A percentile compares a stretch with the other conserved stretches of the same genome.
phyloP scores from a whole-genome alignment of 2,113 vertebrate species.

The Edolisoma coerulescens region DNA sequence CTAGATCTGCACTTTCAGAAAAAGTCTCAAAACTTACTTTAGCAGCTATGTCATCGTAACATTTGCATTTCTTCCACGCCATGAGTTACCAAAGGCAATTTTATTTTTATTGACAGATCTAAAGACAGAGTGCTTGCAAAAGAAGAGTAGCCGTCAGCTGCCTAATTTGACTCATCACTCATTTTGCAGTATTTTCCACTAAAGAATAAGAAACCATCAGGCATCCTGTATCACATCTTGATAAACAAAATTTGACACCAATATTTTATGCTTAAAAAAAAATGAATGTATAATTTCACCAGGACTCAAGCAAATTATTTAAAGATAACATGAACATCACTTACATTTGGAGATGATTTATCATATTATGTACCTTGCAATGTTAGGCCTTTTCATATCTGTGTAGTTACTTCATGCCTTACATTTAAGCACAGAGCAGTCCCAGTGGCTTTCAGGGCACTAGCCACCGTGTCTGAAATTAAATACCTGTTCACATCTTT shows the following conservation, averaged over 20 bases:
- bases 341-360: not conserved
- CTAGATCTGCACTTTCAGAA: not conserved
- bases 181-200: not conserved
- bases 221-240: not conserved
- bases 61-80: not conserved
- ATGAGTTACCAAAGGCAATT: not conserved
- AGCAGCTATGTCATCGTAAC: not conserved
- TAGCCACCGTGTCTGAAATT: not conserved
- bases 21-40: not conserved
- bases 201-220: not conserved
- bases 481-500: not conserved
- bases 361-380: not conserved
- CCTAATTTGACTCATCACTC: not conserved
- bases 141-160: not conserved
- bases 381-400: not conserved
- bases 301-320: not conserved
- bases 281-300: accelerated
- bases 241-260: not conserved
- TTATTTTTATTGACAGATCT: not conserved
- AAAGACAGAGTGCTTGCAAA: not conserved
- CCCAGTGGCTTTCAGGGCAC: not conserved
- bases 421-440: not conserved
- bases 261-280: not conserved
- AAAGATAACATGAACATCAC: not conserved
- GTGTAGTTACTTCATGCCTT: not conserved